Base-by-base conservation (phyloP, 2,888 invertebrate species). In the Drosophila atripex region DNA sequence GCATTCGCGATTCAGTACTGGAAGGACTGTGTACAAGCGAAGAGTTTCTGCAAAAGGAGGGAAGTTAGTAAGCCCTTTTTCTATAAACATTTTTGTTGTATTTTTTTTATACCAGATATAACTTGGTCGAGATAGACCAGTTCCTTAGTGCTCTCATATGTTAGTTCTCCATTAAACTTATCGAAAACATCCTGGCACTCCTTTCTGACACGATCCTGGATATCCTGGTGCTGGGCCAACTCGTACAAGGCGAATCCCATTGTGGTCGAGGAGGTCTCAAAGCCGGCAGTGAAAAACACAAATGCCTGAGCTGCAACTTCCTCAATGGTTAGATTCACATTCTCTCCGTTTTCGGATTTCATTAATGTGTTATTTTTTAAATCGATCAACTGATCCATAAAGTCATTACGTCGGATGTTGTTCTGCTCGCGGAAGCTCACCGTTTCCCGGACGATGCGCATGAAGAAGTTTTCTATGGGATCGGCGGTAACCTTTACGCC, bases 221-320 rank as follows among this genome's bases (percentile, higher is more conserved):
- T 74, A 0, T 92, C 90, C 30, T 89, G 90, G 77, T 93, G 89
- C 11, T 90, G 80, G 0, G 93, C 93, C 41, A 94, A 76, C 73
- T 93, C 92, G 72, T 92, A 93, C 2, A 93, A 70, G 1, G 91
- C 90, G 73, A 92, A 93, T 16, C 92, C 90, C 78, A 93, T 90
- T 0, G 92, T 91, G 0, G 92, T 90, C 0, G 92, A 91, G 0
- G 93, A 93, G 0, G 93, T 93, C 80, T 93, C 93, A 50, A 92
- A 93, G 1, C 94, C 93, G 43, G 93, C 94, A 1, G 87, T 58
- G 61, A 93, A 93, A 73, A 94, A 93, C 0, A 93, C 89, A 41
- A 93, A 91, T 5, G 93, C 92, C 59, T 94, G 93, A 0, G 93
- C 92, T 0, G 92, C 90, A 0, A 94, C 84, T 39, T 93, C 79